These are phyloP conservation scores for Nasua narica DNA, from an alignment of 2,797 vertebrate species.

Conservation along the genomic window DNA sequence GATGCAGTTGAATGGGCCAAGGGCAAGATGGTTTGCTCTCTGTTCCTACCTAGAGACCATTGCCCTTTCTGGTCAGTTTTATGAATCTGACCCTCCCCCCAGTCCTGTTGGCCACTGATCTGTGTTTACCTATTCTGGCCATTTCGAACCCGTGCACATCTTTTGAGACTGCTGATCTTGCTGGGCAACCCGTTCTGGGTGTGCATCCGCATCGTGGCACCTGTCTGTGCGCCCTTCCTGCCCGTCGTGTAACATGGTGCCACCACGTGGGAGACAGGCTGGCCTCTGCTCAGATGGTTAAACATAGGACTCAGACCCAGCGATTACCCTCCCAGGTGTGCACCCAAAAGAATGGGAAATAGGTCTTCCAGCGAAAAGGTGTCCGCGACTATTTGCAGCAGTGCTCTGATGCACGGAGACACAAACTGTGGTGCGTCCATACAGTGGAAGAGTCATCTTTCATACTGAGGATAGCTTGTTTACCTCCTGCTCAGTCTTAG, in stretches of 20 bases:
- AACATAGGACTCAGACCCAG: background rate
- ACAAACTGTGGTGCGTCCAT: rapidly evolving
- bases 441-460: rapidly evolving
- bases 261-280: background rate
- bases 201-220: rapidly evolving
- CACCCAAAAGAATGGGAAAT: background rate
- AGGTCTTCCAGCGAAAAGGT: rapidly evolving
- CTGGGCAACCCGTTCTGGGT: rapidly evolving
- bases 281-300: background rate
- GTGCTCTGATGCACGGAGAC: rapidly evolving
- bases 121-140: background rate
- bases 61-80: background rate
- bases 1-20: background rate
- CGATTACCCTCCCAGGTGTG: rapidly evolving
- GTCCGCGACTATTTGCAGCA: rapidly evolving
- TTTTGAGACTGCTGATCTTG: rapidly evolving
- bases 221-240: background rate
- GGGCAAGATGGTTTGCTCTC: rapidly evolving
- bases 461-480: background rate
- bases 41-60: background rate
- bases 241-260: too few species aligned
- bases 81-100: background rate
- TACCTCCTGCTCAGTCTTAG: background rate
- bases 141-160: rapidly evolving
- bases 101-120: background rate